Evolutionary conservation across 2,797 vertebrate genomes (phyloP).

Genomic region (Lacerta bilineata): DNA sequence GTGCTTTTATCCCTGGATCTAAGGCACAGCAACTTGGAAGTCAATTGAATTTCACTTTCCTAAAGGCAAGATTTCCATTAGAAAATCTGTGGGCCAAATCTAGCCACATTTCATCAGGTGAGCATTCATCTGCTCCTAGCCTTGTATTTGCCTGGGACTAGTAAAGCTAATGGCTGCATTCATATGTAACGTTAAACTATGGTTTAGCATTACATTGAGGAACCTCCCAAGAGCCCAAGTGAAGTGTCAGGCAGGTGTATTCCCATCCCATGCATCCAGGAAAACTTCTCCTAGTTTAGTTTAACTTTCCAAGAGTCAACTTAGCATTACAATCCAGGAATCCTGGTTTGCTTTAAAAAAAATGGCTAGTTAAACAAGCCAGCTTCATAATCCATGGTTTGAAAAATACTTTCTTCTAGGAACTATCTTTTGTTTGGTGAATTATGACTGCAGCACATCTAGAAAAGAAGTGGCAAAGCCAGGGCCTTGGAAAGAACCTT

Average conservation of each 20-base stretch:
- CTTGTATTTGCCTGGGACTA: not conserved
- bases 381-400: not conserved
- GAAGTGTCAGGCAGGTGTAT: not conserved
- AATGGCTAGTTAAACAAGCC: not conserved
- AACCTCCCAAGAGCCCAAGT: too few relatives aligned
- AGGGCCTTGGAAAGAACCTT: too few relatives aligned
- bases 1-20: constrained; percentile 5
- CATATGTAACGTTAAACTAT: not conserved
- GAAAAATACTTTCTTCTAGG: not conserved
- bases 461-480: too few relatives aligned
- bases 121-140: not conserved
- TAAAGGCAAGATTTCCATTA: not conserved
- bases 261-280: not conserved
- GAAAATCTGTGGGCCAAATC: not conserved
- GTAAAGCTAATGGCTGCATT: not conserved
- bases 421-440: not conserved
- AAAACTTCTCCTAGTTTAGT: not conserved
- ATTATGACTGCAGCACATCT: not conserved
- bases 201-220: too few relatives aligned
- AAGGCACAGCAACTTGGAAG: not conserved
- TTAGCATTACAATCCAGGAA: not conserved
- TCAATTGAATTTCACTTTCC: not conserved
- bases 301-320: too few relatives aligned
- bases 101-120: not conserved
- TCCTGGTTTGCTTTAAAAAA: not conserved